These are phyloP conservation scores for Haliclona indistincta DNA, from an alignment of 37 sponge, comb jelly and placozoan species.

Conservation along the genomic window DNA sequence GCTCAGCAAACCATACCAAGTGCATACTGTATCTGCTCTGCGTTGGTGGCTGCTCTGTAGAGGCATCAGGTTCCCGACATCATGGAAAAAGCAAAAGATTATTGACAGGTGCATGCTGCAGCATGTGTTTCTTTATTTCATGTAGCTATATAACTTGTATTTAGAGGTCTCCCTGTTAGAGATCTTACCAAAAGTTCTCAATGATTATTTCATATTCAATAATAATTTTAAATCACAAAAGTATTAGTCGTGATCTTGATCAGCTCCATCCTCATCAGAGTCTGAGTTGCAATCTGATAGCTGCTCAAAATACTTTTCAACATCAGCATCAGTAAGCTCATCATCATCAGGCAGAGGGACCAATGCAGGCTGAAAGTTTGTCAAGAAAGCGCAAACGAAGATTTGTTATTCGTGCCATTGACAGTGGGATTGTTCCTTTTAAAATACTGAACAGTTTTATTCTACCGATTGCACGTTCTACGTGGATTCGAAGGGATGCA, in stretches of 20 bases:
- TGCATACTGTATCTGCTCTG: no score
- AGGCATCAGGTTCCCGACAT: no score
- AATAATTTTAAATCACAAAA: not conserved
- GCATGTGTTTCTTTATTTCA: no score
- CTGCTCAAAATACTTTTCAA: constrained; percentile 14
- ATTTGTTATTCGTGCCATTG: constrained; percentile 22
- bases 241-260: not conserved
- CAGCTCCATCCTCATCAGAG: not conserved
- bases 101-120: no score
- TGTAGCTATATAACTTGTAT: no score
- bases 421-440: constrained; percentile 27
- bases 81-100: no score
- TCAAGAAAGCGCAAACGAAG: constrained; percentile 25
- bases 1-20: no score
- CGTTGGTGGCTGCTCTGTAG: no score
- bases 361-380: constrained; percentile 37
- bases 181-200: no score
- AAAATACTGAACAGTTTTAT: constrained; percentile 39
- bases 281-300: not conserved
- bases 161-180: no score
- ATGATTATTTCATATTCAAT: no score
- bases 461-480: constrained; percentile 31
- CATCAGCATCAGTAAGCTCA: constrained; percentile 2
- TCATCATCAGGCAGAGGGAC: constrained; percentile 13
- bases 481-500: constrained; percentile 29